Evolutionary conservation across 2,113 vertebrate species (phyloP).

Genomic region (Scatophagus argus): DNA sequence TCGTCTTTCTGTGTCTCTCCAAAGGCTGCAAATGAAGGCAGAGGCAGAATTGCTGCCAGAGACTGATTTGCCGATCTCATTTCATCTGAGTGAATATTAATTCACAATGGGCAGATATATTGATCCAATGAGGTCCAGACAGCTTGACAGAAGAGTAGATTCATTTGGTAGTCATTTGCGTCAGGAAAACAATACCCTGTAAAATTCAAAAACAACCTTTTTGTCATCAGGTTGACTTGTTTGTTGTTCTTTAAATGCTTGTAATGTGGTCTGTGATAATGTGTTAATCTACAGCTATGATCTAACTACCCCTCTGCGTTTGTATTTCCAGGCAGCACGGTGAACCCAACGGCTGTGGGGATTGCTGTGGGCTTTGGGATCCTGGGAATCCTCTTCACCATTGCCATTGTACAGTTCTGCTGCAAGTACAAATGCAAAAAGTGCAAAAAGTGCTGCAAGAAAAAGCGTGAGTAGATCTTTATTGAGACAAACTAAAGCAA

Average conservation of each 20-base stretch:
- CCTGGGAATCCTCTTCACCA: constrained; percentile 72
- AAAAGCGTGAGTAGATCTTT: constrained; percentile 65
- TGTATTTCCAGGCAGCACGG: constrained; percentile 64
- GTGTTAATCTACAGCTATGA: not conserved
- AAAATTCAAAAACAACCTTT: not conserved
- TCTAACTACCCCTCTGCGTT: constrained; percentile 3
- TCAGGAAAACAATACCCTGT: not conserved
- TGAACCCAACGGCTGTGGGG: constrained; percentile 67
- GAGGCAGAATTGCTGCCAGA: not conserved
- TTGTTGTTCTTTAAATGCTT: not conserved
- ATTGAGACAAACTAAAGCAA: not conserved
- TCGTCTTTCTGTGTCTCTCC: not conserved
- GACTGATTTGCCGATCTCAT: constrained; percentile 41
- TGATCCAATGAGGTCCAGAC: constrained; percentile 10
- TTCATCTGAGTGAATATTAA: constrained; percentile 35
- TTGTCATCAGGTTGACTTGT: not conserved
- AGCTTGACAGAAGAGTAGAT: not conserved
- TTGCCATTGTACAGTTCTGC: constrained; percentile 73
- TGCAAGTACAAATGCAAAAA: constrained; percentile 76
- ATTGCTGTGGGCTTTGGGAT: constrained; percentile 76
- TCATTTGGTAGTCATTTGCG: not conserved
- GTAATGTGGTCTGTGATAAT: not conserved
- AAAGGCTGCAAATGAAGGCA: constrained; percentile 8
- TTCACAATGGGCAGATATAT: constrained; percentile 32
- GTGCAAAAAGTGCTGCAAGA: constrained; percentile 74